Evolutionary conservation across 1,140 invertebrate genomes (phyloP).

Genomic region (Penaeus indicus): DNA sequence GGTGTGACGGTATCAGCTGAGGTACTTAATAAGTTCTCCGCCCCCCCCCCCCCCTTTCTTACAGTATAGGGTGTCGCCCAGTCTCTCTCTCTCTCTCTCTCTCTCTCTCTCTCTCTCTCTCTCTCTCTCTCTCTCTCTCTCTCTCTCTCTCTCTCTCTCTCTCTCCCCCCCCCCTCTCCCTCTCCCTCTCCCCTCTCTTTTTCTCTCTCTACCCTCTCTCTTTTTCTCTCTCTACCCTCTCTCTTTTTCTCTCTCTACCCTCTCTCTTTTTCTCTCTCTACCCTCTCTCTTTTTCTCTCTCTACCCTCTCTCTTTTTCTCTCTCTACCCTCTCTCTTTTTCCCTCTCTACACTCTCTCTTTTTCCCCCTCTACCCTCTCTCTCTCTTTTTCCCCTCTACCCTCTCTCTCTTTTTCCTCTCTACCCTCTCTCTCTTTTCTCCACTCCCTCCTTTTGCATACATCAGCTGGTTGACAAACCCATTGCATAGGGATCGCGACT

Average conservation of each 20-base stretch:
- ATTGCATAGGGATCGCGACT: too few relatives aligned
- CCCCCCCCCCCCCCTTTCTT: background rate
- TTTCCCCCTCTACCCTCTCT: background rate
- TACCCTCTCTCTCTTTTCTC: too few relatives aligned
- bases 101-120: too few relatives aligned
- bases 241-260: constrained; percentile 8
- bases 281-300: constrained; percentile 21
- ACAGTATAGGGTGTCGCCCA: background rate
- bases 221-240: background rate
- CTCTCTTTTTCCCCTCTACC: background rate
- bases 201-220: background rate
- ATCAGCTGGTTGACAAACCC: too few relatives aligned
- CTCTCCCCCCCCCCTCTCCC: constrained; percentile 8
- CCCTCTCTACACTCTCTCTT: background rate
- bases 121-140: background rate
- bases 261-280: constrained; percentile 2
- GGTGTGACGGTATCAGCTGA: too few relatives aligned
- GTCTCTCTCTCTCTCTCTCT: constrained; percentile 3
- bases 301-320: background rate
- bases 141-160: background rate
- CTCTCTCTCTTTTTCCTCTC: background rate
- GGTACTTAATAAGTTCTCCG: too few relatives aligned
- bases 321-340: background rate
- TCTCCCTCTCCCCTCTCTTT: background rate
- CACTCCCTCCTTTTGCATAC: too few relatives aligned